Evolutionary conservation across 2,797 vertebrate genomes (phyloP), one percentile per base, ranked within the genome.

Genomic region (Hirundo rustica): DNA sequence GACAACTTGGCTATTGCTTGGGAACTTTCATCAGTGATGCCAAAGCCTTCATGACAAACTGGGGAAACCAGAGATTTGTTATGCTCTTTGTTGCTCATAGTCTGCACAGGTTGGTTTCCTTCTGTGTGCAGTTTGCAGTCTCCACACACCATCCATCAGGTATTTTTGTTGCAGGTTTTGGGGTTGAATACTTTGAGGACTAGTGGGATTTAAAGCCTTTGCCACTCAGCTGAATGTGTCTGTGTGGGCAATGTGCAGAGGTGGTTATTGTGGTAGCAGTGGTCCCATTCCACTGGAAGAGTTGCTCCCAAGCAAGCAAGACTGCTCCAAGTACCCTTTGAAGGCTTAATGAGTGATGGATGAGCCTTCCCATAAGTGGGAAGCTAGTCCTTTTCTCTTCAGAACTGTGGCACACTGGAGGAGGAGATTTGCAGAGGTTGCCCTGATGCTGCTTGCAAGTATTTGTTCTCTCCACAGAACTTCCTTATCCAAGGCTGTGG

Each of bases 21-120:
- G 88, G 81, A 75, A 92, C 50, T 91, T 75, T 44, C 84, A 75
- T 94, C 79, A 12, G 75, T 32, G 72, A 20, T 94, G 94, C 93
- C 87, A 65, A 85, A 94, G 90, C 58, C 86, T 82, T 81, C 23
- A 13, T 91, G 92, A 93, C 54, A 85, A 93, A 78, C 48, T 55
- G 36, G 53, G 32, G 70, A 94, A 89, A 54, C n/a, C 64, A 27
- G 74, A 89, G 93, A 87, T 96, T 91, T 94, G 62, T 90, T 92
- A 23, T 2, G 36, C 42, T 87, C 19, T 48, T 73, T 55, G 53
- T 70, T 86, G 76, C 58, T 92, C 4, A 1, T 48, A 72, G 71
- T 30, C 81, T 68, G 54, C 7, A 4, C 55, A 62, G 74, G 88
- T 66, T 88, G 36, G 55, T 60, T 93, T 85, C 67, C 89, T 71